A percentile compares a stretch with the other conserved stretches of the same genome.
Conservation (phyloP, 2,113 vertebrate genomes). For the Pitta sordida region DNA sequence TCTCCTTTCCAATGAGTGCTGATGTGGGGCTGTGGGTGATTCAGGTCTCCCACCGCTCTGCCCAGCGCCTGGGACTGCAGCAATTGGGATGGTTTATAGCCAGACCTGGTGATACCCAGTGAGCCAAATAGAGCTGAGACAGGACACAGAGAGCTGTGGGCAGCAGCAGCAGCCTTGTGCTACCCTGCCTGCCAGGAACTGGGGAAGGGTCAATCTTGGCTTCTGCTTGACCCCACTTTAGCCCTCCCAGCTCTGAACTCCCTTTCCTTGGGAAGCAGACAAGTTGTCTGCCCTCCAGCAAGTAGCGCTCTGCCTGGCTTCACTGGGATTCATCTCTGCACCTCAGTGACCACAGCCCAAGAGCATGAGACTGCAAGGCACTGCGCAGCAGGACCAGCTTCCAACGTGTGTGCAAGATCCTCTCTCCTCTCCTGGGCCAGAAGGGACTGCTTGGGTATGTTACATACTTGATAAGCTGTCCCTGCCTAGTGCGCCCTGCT, state of each 20-base stretch:
- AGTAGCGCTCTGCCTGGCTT: background rate
- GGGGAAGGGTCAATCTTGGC: background rate
- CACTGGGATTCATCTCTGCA: background rate
- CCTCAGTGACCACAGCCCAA: background rate
- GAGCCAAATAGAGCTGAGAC: background rate
- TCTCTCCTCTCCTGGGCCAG: background rate
- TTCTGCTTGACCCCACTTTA: background rate
- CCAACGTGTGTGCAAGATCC: accelerated
- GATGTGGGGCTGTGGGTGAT: background rate
- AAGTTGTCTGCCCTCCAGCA: accelerated
- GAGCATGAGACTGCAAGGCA: background rate
- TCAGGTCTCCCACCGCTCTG: background rate
- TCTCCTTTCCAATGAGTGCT: background rate
- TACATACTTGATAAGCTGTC: background rate
- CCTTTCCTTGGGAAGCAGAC: background rate
- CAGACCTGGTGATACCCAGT: background rate
- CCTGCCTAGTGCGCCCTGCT: accelerated
- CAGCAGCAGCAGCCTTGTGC: accelerated
- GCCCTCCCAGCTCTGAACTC: background rate
- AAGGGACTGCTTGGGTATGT: accelerated
- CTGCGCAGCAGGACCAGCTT: background rate
- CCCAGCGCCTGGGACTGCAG: background rate
- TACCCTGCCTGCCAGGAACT: background rate
- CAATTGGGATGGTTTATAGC: background rate
- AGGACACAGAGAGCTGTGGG: background rate